These are phyloP conservation scores for Tetragnatha montana DNA, from an alignment of 2,888 invertebrate genomes.

Conservation along the genomic window DNA sequence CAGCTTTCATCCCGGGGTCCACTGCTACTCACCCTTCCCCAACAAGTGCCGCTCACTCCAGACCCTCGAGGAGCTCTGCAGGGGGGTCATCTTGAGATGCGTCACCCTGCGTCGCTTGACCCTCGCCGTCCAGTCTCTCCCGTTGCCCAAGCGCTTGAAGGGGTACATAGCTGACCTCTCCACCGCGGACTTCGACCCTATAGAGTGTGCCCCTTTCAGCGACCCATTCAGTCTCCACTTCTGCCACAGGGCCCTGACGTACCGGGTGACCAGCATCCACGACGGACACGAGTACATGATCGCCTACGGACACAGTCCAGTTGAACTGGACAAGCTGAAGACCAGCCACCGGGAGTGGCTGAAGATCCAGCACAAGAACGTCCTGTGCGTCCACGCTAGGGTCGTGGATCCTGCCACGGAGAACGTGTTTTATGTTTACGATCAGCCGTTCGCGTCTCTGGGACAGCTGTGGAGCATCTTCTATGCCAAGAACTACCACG, in stretches of 20 bases:
- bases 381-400: constrained; percentile 74
- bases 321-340: constrained; percentile 49
- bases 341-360: constrained; percentile 73
- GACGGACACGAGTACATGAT: constrained; percentile 71
- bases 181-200: constrained; percentile 74
- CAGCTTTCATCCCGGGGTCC: constrained; percentile 68
- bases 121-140: constrained; percentile 73
- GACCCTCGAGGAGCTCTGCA: constrained; percentile 74
- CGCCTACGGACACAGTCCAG: constrained; percentile 63
- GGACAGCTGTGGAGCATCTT: constrained; percentile 74
- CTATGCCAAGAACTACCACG: constrained; percentile 72
- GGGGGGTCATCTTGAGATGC: constrained; percentile 73
- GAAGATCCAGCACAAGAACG: constrained; percentile 73
- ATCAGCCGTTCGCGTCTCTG: constrained; percentile 74
- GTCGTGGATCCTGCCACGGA: constrained; percentile 73
- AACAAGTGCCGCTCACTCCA: constrained; percentile 1
- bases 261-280: constrained; percentile 63
- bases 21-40: constrained; percentile 70
- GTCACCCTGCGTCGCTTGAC: constrained; percentile 73
- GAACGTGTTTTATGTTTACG: constrained; percentile 74
- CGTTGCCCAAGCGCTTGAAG: constrained; percentile 73
- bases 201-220: constrained; percentile 72
- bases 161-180: constrained; percentile 74
- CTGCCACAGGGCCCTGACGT: constrained; percentile 71
- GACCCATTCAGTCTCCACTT: constrained; percentile 70